Conservation (phyloP, 1,140 invertebrate species). For the Drosophila lowei region DNA sequence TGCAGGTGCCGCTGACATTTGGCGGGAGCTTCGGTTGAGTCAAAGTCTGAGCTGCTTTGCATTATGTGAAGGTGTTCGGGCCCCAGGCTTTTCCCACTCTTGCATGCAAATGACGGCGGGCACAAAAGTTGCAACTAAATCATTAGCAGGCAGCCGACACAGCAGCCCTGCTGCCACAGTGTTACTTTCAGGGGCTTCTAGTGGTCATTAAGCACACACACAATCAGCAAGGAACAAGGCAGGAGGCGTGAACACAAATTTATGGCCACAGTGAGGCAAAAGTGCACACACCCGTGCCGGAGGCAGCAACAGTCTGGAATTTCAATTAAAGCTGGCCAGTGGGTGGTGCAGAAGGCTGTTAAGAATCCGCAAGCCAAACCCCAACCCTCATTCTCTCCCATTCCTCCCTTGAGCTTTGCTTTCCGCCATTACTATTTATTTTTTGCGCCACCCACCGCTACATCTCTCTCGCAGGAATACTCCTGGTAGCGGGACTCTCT, state of each 20-base stretch:
- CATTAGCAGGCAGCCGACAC: slow-evolving; percentile 62
- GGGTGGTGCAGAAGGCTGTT: background rate
- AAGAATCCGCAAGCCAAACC: slow-evolving; percentile 8
- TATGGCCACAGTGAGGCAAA: slow-evolving; percentile 39
- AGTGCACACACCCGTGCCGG: slow-evolving; percentile 15
- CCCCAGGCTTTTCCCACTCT: slow-evolving; percentile 1
- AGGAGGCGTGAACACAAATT: slow-evolving; percentile 33
- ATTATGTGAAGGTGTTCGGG: slow-evolving; percentile 23
- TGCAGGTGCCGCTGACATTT: slow-evolving; percentile 40
- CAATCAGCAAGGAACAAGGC: background rate
- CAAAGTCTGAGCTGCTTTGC: slow-evolving; percentile 29
- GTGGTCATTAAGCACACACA: slow-evolving; percentile 53
- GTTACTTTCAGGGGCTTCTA: slow-evolving; percentile 37
- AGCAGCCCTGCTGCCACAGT: slow-evolving; percentile 4
- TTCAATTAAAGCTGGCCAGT: slow-evolving; percentile 46
- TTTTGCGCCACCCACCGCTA: slow-evolving; percentile 1
- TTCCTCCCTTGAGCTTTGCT: no score
- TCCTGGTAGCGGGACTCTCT: background rate
- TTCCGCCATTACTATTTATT: slow-evolving; percentile 10
- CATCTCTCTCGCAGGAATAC: background rate
- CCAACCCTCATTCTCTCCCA: background rate
- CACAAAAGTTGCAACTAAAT: slow-evolving; percentile 76
- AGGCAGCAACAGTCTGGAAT: slow-evolving; percentile 40
- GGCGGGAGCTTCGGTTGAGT: background rate
- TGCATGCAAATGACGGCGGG: slow-evolving; percentile 38